These are phyloP conservation scores for Proales similis DNA, from an alignment of 1,140 invertebrate genomes.

Conservation along the genomic window DNA sequence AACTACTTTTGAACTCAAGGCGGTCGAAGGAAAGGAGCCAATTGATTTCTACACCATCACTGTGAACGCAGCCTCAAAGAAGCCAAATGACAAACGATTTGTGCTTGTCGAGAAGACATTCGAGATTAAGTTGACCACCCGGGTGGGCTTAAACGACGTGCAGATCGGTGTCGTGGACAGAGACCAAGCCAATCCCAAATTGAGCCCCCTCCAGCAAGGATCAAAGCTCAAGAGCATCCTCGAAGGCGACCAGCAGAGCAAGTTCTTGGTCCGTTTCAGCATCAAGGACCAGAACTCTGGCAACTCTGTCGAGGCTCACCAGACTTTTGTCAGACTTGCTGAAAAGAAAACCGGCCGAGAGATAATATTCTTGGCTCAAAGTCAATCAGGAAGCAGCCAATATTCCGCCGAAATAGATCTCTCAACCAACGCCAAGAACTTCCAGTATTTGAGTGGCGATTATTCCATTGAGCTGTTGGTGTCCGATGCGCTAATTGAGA, in stretches of 20 bases:
- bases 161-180: conserved; percentile 74
- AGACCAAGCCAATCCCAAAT: conserved; percentile 64
- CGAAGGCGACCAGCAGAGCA: conserved; percentile 79
- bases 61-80: conserved; percentile 11
- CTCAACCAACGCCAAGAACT: conserved; percentile 68
- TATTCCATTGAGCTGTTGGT: conserved; percentile 78
- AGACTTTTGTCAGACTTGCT: conserved; percentile 77
- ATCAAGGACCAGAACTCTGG: conserved; percentile 66
- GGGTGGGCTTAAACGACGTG: conserved; percentile 62
- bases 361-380: conserved; percentile 84
- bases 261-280: conserved; percentile 72
- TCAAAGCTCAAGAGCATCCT: conserved; percentile 52
- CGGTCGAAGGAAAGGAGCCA: conserved; percentile 13
- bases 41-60: conserved; percentile 15
- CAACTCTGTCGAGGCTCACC: conserved; percentile 71
- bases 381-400: conserved; percentile 81
- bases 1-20: conserved; percentile 25
- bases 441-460: conserved; percentile 66
- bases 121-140: conserved; percentile 43
- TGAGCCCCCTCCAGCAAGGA: conserved; percentile 55
- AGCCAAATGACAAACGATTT: conserved; percentile 23
- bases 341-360: conserved; percentile 65
- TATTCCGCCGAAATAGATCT: conserved; percentile 38
- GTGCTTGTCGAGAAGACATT: conserved; percentile 35
- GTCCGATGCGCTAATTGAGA: conserved; percentile 79